phyloP scores from a whole-genome alignment of 2,888 invertebrate genomes.

The Diabrotica balteata region DNA sequence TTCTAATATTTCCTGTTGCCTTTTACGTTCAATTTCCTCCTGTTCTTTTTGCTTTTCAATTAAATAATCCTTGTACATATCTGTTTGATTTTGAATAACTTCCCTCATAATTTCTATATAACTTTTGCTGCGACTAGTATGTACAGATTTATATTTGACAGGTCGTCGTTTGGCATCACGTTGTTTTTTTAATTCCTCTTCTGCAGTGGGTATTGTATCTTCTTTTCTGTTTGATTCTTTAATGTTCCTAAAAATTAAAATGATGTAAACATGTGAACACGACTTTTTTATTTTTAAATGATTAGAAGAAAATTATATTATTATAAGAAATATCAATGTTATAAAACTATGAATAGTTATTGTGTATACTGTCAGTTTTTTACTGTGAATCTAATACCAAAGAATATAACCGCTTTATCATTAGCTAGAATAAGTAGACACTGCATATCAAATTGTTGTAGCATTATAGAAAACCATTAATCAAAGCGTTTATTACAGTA shows the following conservation, averaged over 20 bases:
- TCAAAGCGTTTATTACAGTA: too few relatives aligned
- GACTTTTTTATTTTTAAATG: constrained; percentile 1
- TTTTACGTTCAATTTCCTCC: constrained; percentile 15
- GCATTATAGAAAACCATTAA: too few relatives aligned
- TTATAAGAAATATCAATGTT: too few relatives aligned
- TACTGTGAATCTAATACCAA: too few relatives aligned
- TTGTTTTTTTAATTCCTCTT: constrained; percentile 64
- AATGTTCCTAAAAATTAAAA: constrained; percentile 34
- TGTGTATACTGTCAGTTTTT: too few relatives aligned
- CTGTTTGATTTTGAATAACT: constrained; percentile 66
- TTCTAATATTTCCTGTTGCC: constrained; percentile 20
- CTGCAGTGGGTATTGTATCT: constrained; percentile 56
- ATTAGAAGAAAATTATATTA: neutral
- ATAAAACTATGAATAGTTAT: too few relatives aligned
- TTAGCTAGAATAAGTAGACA: too few relatives aligned
- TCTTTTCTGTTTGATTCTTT: constrained; percentile 39
- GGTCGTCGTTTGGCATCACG: constrained; percentile 69
- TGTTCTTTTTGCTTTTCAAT: constrained; percentile 22
- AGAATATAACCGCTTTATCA: too few relatives aligned
- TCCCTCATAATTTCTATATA: constrained; percentile 67
- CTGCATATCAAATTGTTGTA: too few relatives aligned
- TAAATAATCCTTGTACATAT: constrained; percentile 50
- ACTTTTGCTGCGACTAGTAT: constrained; percentile 64
- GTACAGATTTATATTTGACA: constrained; percentile 65
- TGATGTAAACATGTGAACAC: neutral